Conservation (phyloP, 2,888 invertebrate genomes). For the Eupithecia dodoneata region DNA sequence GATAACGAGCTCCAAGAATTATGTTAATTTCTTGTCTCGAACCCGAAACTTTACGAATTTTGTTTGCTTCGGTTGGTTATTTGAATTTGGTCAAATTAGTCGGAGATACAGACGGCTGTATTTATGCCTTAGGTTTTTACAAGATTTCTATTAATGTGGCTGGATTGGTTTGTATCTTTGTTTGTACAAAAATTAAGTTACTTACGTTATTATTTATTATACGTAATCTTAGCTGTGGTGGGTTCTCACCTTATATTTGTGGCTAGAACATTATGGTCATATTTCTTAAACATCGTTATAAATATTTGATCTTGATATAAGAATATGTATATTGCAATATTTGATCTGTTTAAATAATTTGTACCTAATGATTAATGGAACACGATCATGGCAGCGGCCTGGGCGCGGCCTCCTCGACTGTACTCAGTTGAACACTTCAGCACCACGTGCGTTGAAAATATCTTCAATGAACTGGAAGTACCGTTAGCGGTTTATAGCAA, state of each 20-base stretch:
- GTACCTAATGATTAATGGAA: not conserved
- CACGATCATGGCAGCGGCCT: not conserved
- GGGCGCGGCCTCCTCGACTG: not conserved
- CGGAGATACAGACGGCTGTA: not conserved
- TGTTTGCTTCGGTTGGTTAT: conserved; percentile 1
- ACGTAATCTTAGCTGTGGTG: too few relatives aligned
- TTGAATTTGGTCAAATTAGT: not conserved
- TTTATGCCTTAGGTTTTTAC: not conserved
- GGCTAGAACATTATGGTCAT: too few relatives aligned
- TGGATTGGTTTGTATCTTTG: not conserved
- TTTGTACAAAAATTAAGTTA: not conserved
- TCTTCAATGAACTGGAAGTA: not conserved
- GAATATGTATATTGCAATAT: too few relatives aligned
- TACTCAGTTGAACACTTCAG: not conserved
- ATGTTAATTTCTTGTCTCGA: conserved; percentile 13
- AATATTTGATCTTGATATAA: too few relatives aligned
- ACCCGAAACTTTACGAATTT: conserved; percentile 7
- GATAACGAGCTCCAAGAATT: conserved; percentile 2
- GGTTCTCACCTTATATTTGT: too few relatives aligned
- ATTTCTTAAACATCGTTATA: too few relatives aligned
- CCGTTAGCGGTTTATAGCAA: not conserved
- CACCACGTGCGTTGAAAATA: not conserved
- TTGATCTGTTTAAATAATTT: too few relatives aligned
- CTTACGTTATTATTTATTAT: too few relatives aligned
- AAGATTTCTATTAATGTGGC: not conserved